Evolutionary conservation across 2,797 vertebrate genomes (phyloP).

Genomic region (Allochrocebus solatus): DNA sequence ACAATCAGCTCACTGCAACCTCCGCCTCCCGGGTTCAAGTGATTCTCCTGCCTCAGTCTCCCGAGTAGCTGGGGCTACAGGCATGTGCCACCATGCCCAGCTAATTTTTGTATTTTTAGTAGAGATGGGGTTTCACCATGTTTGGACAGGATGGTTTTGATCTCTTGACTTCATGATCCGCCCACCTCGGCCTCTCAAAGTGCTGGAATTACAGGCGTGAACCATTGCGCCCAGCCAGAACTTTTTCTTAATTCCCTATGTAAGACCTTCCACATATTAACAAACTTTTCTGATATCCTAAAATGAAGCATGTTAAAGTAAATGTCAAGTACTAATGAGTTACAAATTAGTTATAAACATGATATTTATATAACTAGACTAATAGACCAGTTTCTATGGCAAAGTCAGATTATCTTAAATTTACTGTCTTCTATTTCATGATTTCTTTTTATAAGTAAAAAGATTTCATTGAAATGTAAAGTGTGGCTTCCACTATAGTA

Average conservation of each 20-base stretch:
- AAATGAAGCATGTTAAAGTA: slow-evolving; percentile 3
- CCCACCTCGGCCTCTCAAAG: too few species aligned
- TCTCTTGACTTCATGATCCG: too few species aligned
- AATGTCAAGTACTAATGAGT: neutral
- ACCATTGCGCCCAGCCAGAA: too few species aligned
- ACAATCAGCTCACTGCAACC: too few species aligned
- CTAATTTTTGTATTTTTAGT: too few species aligned
- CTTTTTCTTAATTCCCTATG: neutral
- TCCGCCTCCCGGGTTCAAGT: too few species aligned
- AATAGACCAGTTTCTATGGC: neutral
- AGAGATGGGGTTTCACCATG: too few species aligned
- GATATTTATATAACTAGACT: neutral
- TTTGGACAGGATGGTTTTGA: too few species aligned
- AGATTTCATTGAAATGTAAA: neutral
- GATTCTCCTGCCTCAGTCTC: too few species aligned
- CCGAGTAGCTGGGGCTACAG: too few species aligned
- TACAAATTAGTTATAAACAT: neutral
- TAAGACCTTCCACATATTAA: neutral
- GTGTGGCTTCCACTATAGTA: neutral
- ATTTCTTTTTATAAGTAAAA: slow-evolving; percentile 10
- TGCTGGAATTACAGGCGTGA: too few species aligned
- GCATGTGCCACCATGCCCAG: too few species aligned
- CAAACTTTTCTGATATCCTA: neutral
- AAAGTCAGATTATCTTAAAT: neutral
- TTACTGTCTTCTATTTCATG: neutral